Base-by-base conservation (phyloP, 2,113 vertebrate species). In the Murina feae region DNA sequence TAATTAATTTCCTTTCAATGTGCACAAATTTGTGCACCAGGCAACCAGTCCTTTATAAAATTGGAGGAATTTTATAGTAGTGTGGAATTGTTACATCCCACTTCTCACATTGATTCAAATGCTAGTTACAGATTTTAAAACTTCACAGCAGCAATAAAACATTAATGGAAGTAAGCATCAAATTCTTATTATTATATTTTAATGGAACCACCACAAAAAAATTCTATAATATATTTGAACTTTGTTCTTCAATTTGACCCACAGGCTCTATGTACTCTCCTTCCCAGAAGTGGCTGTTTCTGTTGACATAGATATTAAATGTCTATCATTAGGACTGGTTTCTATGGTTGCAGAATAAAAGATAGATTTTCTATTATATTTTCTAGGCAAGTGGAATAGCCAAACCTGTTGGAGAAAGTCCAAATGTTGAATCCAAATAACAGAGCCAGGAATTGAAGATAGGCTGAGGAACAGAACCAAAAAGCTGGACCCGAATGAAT, bases 11-110 rank as follows among this genome's bases (percentile, higher is more conserved):
- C 10, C 58, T 60, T 60, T 60, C 58, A 60, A 60, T 28, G 58
- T 60, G 23, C 58, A 60, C 58, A 60, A 28, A 60, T 60, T 60
- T 4, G 9, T 58, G 21, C 55, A 60, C 58, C 4, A 4, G 58
- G 58, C 23, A 60, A 60, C 4, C 28, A 28, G 58, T 60, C 18
- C 55, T 91, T 97, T 93, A 80, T 81, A 95, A 96, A 92, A 93
- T 0, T 55, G 23, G 39, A 94, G 51, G 39, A 74, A 30, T 47
- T 81, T 72, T 89, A 53, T 89, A 89, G 4, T n/a, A 47, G 71
- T 95, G 75, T 96, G 90, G 65, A 72, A 94, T 93, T 35, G 83
- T 51, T 87, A 72, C 30, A 69, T 78, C 9, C n/a, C 13, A 51
- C 35, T 76, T 94, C 8, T 85, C 25, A 28, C 2, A 35, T 28